Evolutionary conservation across 2,797 vertebrate species (phyloP).

Genomic region (Hemibagrus guttatus): DNA sequence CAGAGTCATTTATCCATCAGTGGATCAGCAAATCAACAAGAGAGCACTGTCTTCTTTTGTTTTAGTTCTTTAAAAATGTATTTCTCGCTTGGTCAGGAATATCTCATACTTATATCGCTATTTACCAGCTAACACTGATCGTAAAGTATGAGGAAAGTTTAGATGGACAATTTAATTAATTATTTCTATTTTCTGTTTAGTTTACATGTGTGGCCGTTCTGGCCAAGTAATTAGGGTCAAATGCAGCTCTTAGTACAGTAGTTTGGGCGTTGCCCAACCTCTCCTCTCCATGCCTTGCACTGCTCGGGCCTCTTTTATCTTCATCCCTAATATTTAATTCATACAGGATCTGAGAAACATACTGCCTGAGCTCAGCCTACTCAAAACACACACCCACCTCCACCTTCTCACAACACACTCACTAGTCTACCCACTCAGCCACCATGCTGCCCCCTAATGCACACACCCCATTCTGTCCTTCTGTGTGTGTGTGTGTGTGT

Average conservation of each 20-base stretch:
- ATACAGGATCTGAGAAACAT: constrained; percentile 73
- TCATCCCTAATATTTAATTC: constrained; percentile 82
- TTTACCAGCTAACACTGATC: background rate
- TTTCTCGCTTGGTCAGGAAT: background rate
- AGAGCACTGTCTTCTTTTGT: background rate
- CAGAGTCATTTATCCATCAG: background rate
- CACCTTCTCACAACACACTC: constrained; percentile 25
- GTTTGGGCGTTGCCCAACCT: constrained; percentile 26
- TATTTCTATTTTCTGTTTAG: background rate
- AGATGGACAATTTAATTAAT: background rate
- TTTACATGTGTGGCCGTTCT: background rate
- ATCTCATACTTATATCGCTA: background rate
- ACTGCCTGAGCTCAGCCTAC: constrained; percentile 33
- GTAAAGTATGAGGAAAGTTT: background rate
- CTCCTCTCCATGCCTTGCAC: constrained; percentile 19
- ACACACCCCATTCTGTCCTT: constrained; percentile 65
- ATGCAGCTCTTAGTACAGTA: background rate
- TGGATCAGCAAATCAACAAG: background rate
- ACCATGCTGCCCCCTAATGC: constrained; percentile 49
- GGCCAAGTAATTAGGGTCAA: background rate
- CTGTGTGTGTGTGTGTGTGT: constrained; percentile 38
- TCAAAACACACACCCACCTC: constrained; percentile 23
- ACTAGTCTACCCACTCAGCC: constrained; percentile 44
- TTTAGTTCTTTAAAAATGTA: background rate
- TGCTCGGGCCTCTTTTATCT: constrained; percentile 45